Evolutionary conservation across 1,140 invertebrate genomes (phyloP).

Genomic region (Planococcus citri): DNA sequence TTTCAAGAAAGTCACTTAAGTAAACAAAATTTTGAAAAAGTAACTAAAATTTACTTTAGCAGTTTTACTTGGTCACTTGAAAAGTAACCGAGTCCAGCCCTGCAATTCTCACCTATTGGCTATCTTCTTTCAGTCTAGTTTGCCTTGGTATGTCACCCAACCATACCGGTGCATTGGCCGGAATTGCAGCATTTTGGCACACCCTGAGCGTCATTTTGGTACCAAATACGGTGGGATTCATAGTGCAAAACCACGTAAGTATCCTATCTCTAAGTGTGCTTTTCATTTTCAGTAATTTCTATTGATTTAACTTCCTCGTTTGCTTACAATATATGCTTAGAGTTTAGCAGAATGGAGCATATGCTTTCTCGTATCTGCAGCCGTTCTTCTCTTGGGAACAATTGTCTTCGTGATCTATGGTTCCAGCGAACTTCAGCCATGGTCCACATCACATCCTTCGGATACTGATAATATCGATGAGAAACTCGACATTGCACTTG

Average conservation of each 20-base stretch:
- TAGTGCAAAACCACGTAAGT: background rate
- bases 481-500: too few species aligned
- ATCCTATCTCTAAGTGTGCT: too few species aligned
- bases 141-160: background rate
- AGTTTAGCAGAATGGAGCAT: background rate
- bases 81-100: too few species aligned
- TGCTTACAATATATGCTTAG: too few species aligned
- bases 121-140: background rate
- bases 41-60: too few species aligned
- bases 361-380: background rate
- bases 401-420: background rate
- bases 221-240: background rate
- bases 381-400: background rate
- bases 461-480: background rate
- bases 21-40: too few species aligned
- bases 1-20: too few species aligned
- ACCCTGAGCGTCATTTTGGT: background rate
- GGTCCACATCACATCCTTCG: background rate
- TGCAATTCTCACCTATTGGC: too few species aligned
- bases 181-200: background rate
- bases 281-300: too few species aligned
- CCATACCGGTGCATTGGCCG: background rate
- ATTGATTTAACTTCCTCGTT: too few species aligned
- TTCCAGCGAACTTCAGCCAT: background rate
- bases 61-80: too few species aligned